These are phyloP conservation scores for Rhombomys opimus DNA, from an alignment of 2,113 vertebrate genomes.

Conservation along the genomic window DNA sequence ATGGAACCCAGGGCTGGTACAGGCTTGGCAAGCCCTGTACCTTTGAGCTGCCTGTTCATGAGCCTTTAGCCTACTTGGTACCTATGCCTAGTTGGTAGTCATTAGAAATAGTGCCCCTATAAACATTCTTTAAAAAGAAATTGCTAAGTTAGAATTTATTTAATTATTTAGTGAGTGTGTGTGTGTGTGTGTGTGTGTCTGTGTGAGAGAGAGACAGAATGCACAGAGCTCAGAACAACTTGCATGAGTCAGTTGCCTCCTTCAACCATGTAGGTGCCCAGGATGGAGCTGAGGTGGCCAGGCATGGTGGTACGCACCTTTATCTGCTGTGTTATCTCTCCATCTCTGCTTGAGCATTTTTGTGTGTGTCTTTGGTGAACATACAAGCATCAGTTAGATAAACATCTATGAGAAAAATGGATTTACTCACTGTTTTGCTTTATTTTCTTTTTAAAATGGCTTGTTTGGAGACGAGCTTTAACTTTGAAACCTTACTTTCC, in stretches of 20 bases:
- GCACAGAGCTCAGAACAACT: neutral
- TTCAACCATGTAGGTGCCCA: neutral
- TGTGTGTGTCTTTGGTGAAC: neutral
- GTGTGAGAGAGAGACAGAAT: neutral
- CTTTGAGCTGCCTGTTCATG: neutral
- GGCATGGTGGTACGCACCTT: neutral
- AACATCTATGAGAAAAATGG: neutral
- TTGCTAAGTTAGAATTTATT: neutral
- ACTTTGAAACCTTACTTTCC: neutral
- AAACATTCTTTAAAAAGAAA: neutral
- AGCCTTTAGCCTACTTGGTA: neutral
- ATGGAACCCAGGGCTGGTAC: neutral
- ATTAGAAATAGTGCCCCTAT: neutral
- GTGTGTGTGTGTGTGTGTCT: too few species aligned
- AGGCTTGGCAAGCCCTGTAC: neutral
- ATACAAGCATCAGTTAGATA: neutral
- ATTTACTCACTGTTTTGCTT: neutral
- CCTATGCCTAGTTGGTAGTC: neutral
- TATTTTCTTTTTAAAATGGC: neutral
- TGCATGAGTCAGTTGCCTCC: neutral
- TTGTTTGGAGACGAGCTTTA: neutral
- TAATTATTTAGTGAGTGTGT: too few species aligned
- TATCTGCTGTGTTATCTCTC: neutral
- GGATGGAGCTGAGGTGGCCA: neutral
- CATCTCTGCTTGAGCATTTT: neutral